A percentile compares a stretch with the other conserved stretches of the same genome.
Evolutionary conservation across 2,113 vertebrate species (phyloP).

Genomic region (Odocoileus hemionus): DNA sequence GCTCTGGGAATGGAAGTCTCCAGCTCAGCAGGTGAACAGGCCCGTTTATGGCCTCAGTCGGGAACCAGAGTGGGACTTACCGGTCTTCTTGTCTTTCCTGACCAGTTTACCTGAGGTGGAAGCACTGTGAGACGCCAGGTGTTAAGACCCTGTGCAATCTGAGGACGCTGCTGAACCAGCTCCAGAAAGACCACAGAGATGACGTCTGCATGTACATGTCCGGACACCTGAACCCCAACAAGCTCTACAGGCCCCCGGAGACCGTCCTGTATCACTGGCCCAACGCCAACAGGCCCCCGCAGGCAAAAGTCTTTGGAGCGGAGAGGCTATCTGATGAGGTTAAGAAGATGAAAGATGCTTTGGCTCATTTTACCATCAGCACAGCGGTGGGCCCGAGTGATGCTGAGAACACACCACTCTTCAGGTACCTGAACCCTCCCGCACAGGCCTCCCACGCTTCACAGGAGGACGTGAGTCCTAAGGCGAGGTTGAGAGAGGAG

Average conservation of each 20-base stretch:
- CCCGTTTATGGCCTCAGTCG: fast-evolving
- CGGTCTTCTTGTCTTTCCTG: background rate
- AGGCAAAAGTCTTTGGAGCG: background rate
- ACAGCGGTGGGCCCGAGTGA: constrained; percentile 29
- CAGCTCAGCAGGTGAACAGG: fast-evolving
- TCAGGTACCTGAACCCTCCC: background rate
- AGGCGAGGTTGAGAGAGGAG: background rate
- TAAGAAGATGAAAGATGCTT: constrained; percentile 67
- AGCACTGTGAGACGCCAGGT: background rate
- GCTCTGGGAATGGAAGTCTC: background rate
- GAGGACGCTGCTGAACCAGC: constrained; percentile 65
- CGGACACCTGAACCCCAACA: constrained; percentile 78
- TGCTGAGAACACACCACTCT: background rate
- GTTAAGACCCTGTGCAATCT: constrained; percentile 32
- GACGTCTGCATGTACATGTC: constrained; percentile 78
- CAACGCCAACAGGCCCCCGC: constrained; percentile 44
- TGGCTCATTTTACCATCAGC: constrained; percentile 57
- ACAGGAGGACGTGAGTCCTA: fast-evolving
- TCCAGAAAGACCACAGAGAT: constrained; percentile 76
- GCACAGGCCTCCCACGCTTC: fast-evolving
- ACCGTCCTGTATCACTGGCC: constrained; percentile 62
- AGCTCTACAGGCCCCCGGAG: constrained; percentile 70
- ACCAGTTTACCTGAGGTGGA: background rate
- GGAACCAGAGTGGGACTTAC: background rate
- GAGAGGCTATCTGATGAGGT: background rate